These are phyloP conservation scores for Sebastes glaucus DNA, from an alignment of 2,797 vertebrate species.

Conservation along the genomic window DNA sequence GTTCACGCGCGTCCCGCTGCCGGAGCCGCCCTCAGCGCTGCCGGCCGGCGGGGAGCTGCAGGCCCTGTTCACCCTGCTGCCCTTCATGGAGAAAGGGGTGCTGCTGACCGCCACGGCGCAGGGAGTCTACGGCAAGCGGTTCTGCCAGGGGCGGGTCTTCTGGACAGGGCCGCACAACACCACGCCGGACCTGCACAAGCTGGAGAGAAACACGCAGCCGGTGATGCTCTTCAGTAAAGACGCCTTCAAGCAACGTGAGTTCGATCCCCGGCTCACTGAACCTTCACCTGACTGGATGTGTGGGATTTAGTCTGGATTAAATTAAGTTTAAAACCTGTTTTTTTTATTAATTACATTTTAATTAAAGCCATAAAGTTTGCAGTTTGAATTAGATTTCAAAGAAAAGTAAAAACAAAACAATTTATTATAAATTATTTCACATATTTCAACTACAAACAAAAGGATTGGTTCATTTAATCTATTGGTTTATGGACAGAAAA, in stretches of 20 bases:
- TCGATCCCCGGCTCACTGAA: not conserved
- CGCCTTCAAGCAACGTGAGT: conserved; percentile 79
- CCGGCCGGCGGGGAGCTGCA: conserved; percentile 53
- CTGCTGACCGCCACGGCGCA: conserved; percentile 79
- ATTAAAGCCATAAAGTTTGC: not conserved
- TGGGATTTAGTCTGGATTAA: not conserved
- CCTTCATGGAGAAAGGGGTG: conserved; percentile 84
- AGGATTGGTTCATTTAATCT: not conserved
- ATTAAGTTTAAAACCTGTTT: no score
- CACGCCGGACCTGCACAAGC: conserved; percentile 65
- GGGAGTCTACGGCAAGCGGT: conserved; percentile 85
- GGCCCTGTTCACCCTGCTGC: conserved; percentile 79
- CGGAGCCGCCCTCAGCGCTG: conserved; percentile 75
- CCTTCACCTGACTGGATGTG: not conserved
- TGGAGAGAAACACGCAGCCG: conserved; percentile 75
- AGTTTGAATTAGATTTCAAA: not conserved
- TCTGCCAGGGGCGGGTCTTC: conserved; percentile 85
- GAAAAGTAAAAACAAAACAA: no score
- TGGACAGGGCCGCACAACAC: conserved; percentile 82
- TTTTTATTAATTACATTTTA: accelerated
- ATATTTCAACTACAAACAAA: not conserved
- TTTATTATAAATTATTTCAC: no score
- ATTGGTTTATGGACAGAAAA: not conserved
- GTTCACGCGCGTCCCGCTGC: conserved; percentile 76
- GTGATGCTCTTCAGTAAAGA: conserved; percentile 82